Base-by-base conservation (phyloP, 2,888 invertebrate species). In the Oasisia sp. region DNA sequence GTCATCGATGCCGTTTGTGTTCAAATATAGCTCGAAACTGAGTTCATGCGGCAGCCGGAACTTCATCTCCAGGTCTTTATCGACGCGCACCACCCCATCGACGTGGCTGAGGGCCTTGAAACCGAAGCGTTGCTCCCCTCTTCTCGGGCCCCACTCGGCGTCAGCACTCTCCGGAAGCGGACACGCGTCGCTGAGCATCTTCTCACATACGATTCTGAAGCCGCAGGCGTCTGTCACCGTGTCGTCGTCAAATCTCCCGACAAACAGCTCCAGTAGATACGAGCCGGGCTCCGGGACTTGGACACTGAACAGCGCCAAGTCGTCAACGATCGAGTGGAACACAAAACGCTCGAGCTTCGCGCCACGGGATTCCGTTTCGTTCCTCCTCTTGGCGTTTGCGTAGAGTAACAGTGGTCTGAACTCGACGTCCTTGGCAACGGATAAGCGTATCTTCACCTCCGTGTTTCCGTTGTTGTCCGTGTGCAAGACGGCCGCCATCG, bases 81-180 rank as follows among this genome's bases (percentile, higher is more conserved):
- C 98, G 96, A 99, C 99, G 93, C 96, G 97, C 92, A 99, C 98
- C 94, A 99, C 97, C 14, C 99, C 99, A 95, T 99, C 99, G 97
- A 98, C 95, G 95, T 97, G 97, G 91, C 97, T 97, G 91, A 97
- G 94, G 0, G 97, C 97, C 14, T 96, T 95, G 50, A 99, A 97
- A 3, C 99, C 99, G 95, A 99, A 99, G 50, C 99, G 97, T 94
- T 99, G 97, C n/a, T 98, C 98, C 1, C 97, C 97, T 96, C 99
- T 99, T 90, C 99, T 99, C 7, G 99, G 99, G 2, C 99, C 99
- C 99, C 99, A 99, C 97, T 99, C 99, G n/a, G 99, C 99, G 94
- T 99, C 98, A 11, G 99, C 99, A 96, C 99, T 96, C 96, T 99
- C 99, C 0, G 99, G 99, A 93, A 99, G 97, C 0, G 99, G 99